Evolutionary conservation across 2,888 invertebrate genomes (phyloP), one percentile per base, ranked within the genome.

Genomic region (Cremastobaeus sp.): DNA sequence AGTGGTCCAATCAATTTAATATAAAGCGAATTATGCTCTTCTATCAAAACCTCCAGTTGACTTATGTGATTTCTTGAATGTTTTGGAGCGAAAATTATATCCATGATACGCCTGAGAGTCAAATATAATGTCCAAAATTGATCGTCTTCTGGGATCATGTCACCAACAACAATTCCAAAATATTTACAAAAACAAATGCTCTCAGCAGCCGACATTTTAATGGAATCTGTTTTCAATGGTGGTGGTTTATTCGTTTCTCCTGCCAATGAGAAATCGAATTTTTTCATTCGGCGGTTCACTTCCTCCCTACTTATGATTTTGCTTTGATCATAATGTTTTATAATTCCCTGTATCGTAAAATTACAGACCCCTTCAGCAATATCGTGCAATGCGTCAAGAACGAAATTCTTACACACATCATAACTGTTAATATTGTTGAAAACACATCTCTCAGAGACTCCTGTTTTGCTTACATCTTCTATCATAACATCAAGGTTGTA

Each of bases 171-270:
- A 8, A 47, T 41, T 41, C 41, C 57, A 64, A n/a, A 62, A 8
- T 21, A 14, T 12, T 3, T 45, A 34, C 18, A 52, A 18, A 52
- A 39, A 25, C 14, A 50, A 8, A 37, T 54, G 30, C 39, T 47
- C 45, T 62, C 68, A 45, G 37, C 55, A 48, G 30, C 21, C 3
- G 54, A 72, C 68, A 41, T 65, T 72, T 65, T 65, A 20, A 77
- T 70, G 52, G 68, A 76, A 43, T 52, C 59, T 0, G 8, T 11
- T 28, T 41, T 37, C 20, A 59, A 0, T 18, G 4, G 4, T 3
- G 37, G 37, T 14, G 37, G 37, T 15, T 5, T 14, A 15, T 37
- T 37, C 3, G 37, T 15, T 37, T 37, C 37, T 4, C 15, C 11
- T 14, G 8, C 15, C 4, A 15, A n/a, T 5, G 37, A 37, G 9